phyloP scores from a whole-genome alignment of 2,888 invertebrate genomes.

The Drepana falcataria region DNA sequence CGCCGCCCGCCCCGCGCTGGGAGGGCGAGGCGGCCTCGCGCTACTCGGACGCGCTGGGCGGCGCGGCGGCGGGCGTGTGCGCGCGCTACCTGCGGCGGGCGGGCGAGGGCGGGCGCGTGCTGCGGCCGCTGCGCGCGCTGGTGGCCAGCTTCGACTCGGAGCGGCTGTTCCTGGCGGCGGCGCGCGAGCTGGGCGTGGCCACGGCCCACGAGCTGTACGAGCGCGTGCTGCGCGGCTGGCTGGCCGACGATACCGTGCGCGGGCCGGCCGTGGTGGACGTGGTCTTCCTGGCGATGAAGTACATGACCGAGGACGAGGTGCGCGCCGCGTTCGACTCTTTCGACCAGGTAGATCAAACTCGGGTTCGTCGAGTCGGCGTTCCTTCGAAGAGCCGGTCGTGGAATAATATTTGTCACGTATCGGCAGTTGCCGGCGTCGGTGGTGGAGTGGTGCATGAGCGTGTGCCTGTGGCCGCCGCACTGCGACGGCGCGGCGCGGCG shows the following conservation, averaged over 20 bases:
- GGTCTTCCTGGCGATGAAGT: conserved; percentile 79
- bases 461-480: conserved; percentile 61
- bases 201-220: conserved; percentile 45
- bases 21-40: conserved; percentile 55
- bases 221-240: conserved; percentile 62
- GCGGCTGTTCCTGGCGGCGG: conserved; percentile 73
- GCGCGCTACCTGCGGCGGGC: conserved; percentile 78
- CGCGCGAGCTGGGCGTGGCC: conserved; percentile 36
- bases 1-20: conserved; percentile 35
- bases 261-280: conserved; percentile 79
- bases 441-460: conserved; percentile 57
- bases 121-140: conserved; percentile 71
- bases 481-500: conserved; percentile 16
- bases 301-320: conserved; percentile 75
- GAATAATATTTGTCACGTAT: neutral
- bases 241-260: conserved; percentile 67
- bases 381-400: too few relatives aligned
- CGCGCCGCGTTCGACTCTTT: conserved; percentile 75
- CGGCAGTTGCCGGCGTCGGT: conserved; percentile 40
- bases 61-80: conserved; percentile 64
- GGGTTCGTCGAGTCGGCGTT: too few relatives aligned
- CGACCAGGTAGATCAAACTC: conserved; percentile 66
- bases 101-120: conserved; percentile 48
- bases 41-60: conserved; percentile 64
- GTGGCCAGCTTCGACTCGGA: conserved; percentile 77